phyloP scores from a whole-genome alignment of 1,140 invertebrate species.

The Asobara japonica region DNA sequence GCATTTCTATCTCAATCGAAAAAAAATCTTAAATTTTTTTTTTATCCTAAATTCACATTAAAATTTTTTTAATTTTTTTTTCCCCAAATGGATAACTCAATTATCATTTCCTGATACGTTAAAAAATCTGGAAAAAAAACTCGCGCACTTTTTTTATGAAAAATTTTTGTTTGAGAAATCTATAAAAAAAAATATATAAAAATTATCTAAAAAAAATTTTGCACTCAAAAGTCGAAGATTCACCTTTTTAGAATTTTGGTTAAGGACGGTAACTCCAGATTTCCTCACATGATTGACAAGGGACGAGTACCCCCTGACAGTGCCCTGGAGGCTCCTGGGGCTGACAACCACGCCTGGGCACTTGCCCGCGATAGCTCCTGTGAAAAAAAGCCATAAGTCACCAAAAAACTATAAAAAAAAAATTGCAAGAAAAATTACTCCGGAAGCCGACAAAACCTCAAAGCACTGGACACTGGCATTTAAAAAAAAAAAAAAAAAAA shows the following conservation, averaged over 20 bases:
- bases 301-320: neutral
- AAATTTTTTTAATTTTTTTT: no score
- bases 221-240: neutral
- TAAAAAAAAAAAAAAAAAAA: neutral
- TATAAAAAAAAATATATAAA: neutral
- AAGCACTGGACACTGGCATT: neutral
- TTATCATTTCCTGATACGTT: no score
- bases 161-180: neutral
- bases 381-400: no score
- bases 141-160: neutral
- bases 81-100: no score
- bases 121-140: no score
- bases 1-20: no score
- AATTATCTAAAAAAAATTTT: no score
- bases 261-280: neutral
- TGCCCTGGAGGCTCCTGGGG: neutral
- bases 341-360: neutral
- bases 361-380: neutral
- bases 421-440: no score
- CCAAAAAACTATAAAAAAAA: no score
- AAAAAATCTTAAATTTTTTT: no score
- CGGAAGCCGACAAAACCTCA: neutral
- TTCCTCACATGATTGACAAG: neutral
- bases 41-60: no score
- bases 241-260: neutral